Evolutionary conservation across 2,888 invertebrate species (phyloP), one percentile per base, ranked within the genome.

Genomic region (Laspeyria flexula): DNA sequence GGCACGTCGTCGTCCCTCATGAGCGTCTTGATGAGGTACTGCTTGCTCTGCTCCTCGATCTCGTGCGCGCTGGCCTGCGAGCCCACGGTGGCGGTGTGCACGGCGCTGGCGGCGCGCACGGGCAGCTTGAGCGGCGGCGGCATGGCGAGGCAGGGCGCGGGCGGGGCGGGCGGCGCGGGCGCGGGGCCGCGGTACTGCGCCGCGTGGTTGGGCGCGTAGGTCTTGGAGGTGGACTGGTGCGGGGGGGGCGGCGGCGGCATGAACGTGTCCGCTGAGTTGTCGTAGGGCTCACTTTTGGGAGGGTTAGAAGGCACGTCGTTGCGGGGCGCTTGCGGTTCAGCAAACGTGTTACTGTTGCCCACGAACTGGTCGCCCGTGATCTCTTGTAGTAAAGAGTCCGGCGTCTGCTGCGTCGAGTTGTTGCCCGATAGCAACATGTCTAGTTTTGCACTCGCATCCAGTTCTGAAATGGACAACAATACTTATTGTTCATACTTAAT

Each of bases 11-110:
- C 93, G 77, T 97, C 96, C 31, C 97, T 96, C 60, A 98, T 97
- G 57, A 97, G 93, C 0, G 98, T 97, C 92, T 98, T 98, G 69
- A 98, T 97, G 35, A 98, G 94, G 92, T 96, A 96, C 88, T 96
- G 96, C 73, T 95, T 94, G 82, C 94, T 94, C 76, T 95, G 95
- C 53, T 95, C 95, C 53, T 93, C 93, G 38, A 94, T 94, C 43
- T 94, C 94, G 77, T 93, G 83, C 77, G 94, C 72, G 68, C 93
- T 71, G 71, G 89, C 84, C 83, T 94, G 77, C 0, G 89, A 88
- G 53, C 87, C 90, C 10, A 91, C 93, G 48, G 91, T 85, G 60
- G 93, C 81, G 42, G 93, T 88, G 62, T 85, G 67, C 0, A 87
- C 88, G 0, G 88, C 82, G 0, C 78, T 69, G 1, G 74, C 71